Conservation (phyloP, 2,113 vertebrate genomes). For the Cinclus cinclus region DNA sequence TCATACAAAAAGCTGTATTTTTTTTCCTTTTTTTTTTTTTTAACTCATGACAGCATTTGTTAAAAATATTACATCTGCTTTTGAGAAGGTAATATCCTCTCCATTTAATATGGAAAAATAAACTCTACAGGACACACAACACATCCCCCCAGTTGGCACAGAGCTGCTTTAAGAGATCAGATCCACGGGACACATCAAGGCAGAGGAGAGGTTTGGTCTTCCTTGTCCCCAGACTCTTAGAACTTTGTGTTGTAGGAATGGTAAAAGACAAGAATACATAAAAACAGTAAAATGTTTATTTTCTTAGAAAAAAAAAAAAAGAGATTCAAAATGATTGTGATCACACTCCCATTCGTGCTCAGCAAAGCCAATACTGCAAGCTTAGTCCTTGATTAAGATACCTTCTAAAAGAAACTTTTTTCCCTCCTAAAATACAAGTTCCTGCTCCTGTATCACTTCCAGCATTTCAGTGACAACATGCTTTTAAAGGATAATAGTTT, state of each 20-base stretch:
- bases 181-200: neutral
- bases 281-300: slow-evolving; percentile 88
- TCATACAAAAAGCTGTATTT: slow-evolving; percentile 67
- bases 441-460: slow-evolving; percentile 58
- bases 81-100: slow-evolving; percentile 65
- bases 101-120: slow-evolving; percentile 75
- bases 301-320: slow-evolving; percentile 79
- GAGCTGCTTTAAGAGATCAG: slow-evolving; percentile 7
- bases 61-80: slow-evolving; percentile 80
- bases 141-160: neutral
- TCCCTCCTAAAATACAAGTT: slow-evolving; percentile 56
- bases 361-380: slow-evolving; percentile 75
- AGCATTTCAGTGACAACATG: slow-evolving; percentile 65
- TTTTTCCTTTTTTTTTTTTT: neutral
- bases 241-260: slow-evolving; percentile 65
- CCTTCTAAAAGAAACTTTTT: slow-evolving; percentile 45
- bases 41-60: slow-evolving; percentile 71
- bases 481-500: slow-evolving; percentile 47
- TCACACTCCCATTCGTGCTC: slow-evolving; percentile 74
- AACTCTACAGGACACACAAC: slow-evolving; percentile 63
- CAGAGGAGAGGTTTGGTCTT: neutral
- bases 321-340: slow-evolving; percentile 77
- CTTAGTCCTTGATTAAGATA: slow-evolving; percentile 69
- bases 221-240: neutral
- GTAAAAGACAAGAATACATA: slow-evolving; percentile 80